phyloP scores from a whole-genome alignment of 1,140 invertebrate genomes.

The Macrocentrus cingulum region DNA sequence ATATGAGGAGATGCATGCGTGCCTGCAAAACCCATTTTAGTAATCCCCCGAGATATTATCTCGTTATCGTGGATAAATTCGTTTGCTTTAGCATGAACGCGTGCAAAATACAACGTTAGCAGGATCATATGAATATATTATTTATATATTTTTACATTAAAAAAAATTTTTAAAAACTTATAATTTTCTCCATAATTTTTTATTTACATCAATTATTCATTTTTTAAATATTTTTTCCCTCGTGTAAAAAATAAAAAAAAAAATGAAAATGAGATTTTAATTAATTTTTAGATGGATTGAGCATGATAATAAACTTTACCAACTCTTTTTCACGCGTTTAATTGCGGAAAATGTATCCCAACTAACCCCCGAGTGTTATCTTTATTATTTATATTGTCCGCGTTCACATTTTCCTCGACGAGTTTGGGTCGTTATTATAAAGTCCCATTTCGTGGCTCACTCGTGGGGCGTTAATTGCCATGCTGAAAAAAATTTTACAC shows the following conservation, averaged over 20 bases:
- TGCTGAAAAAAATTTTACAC: conserved; percentile 17
- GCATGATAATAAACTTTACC: conserved; percentile 2
- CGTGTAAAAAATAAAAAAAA: background rate
- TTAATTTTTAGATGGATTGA: background rate
- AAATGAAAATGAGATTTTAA: background rate
- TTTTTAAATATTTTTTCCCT: too few relatives aligned
- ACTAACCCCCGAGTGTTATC: conserved; percentile 12
- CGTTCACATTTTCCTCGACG: background rate
- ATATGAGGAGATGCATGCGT: conserved; percentile 8
- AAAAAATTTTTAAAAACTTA: background rate
- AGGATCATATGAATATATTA: background rate
- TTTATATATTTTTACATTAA: background rate
- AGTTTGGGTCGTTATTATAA: conserved; percentile 26
- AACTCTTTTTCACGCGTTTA: conserved; percentile 1
- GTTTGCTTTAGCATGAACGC: conserved; percentile 23
- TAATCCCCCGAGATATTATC: conserved; percentile 28
- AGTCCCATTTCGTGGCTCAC: conserved; percentile 23
- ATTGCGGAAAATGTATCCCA: conserved; percentile 17
- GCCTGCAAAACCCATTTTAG: conserved; percentile 19
- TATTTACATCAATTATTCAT: too few relatives aligned
- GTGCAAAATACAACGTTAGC: conserved; percentile 6
- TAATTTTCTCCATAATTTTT: background rate
- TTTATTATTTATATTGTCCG: conserved; percentile 26
- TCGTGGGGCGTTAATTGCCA: conserved; percentile 26
- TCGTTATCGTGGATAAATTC: conserved; percentile 28